Evolutionary conservation across 2,797 vertebrate genomes (phyloP).

Genomic region (Propithecus deckenii): DNA sequence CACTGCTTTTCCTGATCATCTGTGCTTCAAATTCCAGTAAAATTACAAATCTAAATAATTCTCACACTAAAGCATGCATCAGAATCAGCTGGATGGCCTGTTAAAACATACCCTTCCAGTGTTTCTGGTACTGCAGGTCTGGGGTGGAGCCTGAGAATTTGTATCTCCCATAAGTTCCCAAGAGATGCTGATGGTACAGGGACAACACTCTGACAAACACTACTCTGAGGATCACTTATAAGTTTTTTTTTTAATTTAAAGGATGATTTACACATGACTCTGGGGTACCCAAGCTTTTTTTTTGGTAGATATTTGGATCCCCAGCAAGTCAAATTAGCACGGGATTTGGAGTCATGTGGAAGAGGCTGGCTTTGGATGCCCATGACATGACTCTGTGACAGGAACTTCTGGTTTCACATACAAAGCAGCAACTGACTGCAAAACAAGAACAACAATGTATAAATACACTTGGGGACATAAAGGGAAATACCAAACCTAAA

Average conservation of each 20-base stretch:
- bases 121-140: neutral
- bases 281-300: neutral
- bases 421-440: neutral
- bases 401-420: constrained; percentile 38
- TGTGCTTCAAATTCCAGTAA: neutral
- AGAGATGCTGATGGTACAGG: neutral
- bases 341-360: neutral
- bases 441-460: neutral
- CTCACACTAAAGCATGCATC: neutral
- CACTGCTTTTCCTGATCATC: neutral
- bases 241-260: neutral
- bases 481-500: neutral
- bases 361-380: neutral
- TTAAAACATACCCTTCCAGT: neutral
- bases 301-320: neutral
- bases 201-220: neutral
- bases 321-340: neutral
- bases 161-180: neutral
- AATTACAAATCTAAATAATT: neutral
- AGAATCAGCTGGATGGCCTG: neutral
- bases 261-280: neutral
- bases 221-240: neutral
- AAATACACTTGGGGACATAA: neutral
- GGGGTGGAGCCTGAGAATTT: neutral
- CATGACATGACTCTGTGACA: neutral